Evolutionary conservation across 2,888 invertebrate species (phyloP).

Genomic region (Lissocephala sabroskyi): DNA sequence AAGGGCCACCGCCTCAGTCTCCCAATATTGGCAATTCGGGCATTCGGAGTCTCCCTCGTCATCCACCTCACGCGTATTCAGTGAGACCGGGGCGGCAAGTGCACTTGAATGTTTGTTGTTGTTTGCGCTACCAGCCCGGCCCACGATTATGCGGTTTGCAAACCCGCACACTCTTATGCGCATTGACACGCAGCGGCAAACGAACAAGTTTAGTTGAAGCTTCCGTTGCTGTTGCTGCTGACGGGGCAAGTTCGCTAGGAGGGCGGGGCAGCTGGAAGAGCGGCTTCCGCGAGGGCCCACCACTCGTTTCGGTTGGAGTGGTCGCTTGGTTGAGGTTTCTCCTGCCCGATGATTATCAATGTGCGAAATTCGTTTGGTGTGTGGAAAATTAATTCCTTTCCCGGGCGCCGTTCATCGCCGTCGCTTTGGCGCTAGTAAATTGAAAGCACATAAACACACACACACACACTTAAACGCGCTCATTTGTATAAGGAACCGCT

Average conservation of each 20-base stretch:
- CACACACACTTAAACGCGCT: slow-evolving; percentile 35
- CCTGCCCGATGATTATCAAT: slow-evolving; percentile 43
- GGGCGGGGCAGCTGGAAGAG: no score
- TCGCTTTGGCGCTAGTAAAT: slow-evolving; percentile 20
- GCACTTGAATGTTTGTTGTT: no score
- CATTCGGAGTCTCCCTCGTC: no score
- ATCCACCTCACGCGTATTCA: no score
- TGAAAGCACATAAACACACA: slow-evolving; percentile 40
- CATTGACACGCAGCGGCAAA: slow-evolving; percentile 1
- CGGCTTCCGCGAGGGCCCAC: no score
- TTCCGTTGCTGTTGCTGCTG: slow-evolving; percentile 10
- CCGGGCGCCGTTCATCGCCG: slow-evolving; percentile 1
- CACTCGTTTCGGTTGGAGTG: neutral
- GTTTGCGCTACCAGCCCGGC: slow-evolving; percentile 14
- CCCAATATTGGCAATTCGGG: no score
- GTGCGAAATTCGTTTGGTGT: slow-evolving; percentile 38
- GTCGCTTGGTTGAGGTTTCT: slow-evolving; percentile 6
- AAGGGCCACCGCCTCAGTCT: no score
- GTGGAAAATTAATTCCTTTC: slow-evolving; percentile 29
- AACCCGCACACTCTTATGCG: neutral
- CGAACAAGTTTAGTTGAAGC: slow-evolving; percentile 21
- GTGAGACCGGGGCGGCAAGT: no score
- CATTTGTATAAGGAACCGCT: slow-evolving; percentile 25
- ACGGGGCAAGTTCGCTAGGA: no score
- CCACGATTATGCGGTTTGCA: slow-evolving; percentile 18